Base-by-base conservation (phyloP, 1,140 invertebrate species). In the Drosophila malerkotliana region DNA sequence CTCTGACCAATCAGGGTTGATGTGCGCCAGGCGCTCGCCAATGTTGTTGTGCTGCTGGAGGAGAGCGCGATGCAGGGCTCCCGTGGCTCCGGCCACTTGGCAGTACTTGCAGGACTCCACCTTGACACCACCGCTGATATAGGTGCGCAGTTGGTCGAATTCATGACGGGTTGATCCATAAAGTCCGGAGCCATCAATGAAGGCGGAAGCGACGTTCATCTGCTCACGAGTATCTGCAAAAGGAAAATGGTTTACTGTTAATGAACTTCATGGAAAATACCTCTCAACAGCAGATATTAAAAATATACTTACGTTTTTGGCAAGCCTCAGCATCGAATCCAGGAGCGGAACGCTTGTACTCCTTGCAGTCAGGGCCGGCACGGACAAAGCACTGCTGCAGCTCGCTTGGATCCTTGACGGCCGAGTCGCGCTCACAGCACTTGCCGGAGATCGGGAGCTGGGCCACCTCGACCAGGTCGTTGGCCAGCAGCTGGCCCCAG, bases 1-100 rank as follows among this genome's bases (percentile, higher is more conserved):
- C 79, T 98, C 97, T 77, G 96, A 94, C 98, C 97, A 98, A 87
- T 97, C 96, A 0, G 94, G 93, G 90, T 99, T 98, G 4, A 96
- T 89, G 24, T 94, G 92, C 1, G 93, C 93, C 4, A 98, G 91
- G 68, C 94, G 93, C 0, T 94, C 93, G 1, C 96, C 97, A 34
- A 98, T 94, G 21, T 96, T 93, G 85, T 98, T 98, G 90, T 98
- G 97, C 90, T 98, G 96, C 44, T 94, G 92, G 10, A 96, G 72
- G 53, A 97, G 93, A 0, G 96, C 93, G 0, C 94, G 94, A 92
- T 98, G 95, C 2, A 96, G 73, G 0, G 94, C 93, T 81, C 84
- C 93, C 0, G 95, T 89, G n/a, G 92, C 73, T 26, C 91, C 90
- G 0, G 90, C 82, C 32, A 92, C 73, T 41, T 91, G 88, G 57